A percentile compares a stretch with the other conserved stretches of the same genome.
Evolutionary conservation across 2,797 vertebrate genomes (phyloP).

Genomic region (Hemitrygon akajei): DNA sequence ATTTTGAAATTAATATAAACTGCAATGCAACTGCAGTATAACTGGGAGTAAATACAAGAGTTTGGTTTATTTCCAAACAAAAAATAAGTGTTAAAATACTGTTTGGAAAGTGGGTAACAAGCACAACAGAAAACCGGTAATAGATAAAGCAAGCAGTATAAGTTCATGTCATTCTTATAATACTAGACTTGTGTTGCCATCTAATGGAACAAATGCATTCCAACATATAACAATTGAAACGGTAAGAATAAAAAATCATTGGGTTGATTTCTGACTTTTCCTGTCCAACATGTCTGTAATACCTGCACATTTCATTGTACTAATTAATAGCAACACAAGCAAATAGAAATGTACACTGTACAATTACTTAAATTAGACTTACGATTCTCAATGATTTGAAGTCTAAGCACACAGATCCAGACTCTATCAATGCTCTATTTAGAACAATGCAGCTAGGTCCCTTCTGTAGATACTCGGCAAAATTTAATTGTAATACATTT

Average conservation of each 20-base stretch:
- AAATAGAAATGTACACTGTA: neutral
- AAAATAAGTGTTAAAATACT: neutral
- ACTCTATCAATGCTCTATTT: neutral
- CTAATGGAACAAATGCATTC: slow-evolving; percentile 75
- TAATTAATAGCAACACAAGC: neutral
- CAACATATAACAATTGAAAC: slow-evolving; percentile 40
- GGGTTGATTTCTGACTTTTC: neutral
- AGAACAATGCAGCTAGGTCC: neutral
- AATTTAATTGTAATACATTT: neutral
- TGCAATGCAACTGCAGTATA: neutral
- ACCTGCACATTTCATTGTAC: neutral
- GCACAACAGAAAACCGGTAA: neutral
- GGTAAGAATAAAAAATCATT: neutral
- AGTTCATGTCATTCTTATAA: neutral
- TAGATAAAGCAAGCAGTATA: neutral
- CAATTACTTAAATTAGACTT: neutral
- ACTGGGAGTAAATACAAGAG: neutral
- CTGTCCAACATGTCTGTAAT: neutral
- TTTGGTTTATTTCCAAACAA: neutral
- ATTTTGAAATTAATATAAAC: neutral
- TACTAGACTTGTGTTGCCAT: slow-evolving; percentile 82
- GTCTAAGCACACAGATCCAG: neutral
- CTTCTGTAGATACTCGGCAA: neutral
- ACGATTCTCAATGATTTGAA: neutral
- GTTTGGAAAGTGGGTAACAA: neutral